Evolutionary conservation across 2,113 vertebrate genomes (phyloP).

Genomic region (Mionectes macconnelli): DNA sequence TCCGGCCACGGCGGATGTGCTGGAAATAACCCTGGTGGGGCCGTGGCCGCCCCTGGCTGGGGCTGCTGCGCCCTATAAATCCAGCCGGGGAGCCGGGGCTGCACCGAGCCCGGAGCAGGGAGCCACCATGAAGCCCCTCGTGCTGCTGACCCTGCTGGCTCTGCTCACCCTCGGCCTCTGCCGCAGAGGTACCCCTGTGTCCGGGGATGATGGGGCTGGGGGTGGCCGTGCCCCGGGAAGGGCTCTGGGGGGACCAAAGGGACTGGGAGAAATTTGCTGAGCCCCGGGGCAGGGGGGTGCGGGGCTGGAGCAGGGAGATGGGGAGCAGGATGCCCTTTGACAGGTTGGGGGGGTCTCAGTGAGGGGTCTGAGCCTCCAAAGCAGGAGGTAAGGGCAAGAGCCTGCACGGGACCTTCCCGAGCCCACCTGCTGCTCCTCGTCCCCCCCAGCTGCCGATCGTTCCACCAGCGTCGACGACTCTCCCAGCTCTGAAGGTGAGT

Average conservation of each 20-base stretch:
- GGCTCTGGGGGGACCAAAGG: neutral
- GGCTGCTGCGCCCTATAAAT: slow-evolving; percentile 46
- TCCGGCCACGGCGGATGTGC: slow-evolving; percentile 9
- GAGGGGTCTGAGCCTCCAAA: neutral
- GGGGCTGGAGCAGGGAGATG: accelerated
- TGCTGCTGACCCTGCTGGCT: slow-evolving; percentile 42
- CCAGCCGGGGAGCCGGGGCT: neutral
- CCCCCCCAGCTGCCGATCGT: neutral
- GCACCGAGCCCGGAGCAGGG: neutral
- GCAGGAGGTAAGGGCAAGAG: neutral
- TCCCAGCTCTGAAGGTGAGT: slow-evolving; percentile 43
- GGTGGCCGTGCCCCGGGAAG: neutral
- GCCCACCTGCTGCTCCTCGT: too few relatives aligned
- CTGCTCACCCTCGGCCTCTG: slow-evolving; percentile 43
- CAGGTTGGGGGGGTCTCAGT: accelerated
- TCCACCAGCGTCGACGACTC: neutral
- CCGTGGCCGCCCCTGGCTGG: neutral
- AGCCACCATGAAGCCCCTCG: slow-evolving; percentile 45
- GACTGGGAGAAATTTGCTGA: neutral
- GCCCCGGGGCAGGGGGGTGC: too few relatives aligned
- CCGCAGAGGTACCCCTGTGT: neutral
- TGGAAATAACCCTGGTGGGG: slow-evolving; percentile 44
- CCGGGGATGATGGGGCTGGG: accelerated
- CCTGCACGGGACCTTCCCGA: accelerated
- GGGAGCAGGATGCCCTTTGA: neutral